These are phyloP conservation scores for Tipula unca DNA, from an alignment of 2,888 invertebrate species.

Conservation along the genomic window DNA sequence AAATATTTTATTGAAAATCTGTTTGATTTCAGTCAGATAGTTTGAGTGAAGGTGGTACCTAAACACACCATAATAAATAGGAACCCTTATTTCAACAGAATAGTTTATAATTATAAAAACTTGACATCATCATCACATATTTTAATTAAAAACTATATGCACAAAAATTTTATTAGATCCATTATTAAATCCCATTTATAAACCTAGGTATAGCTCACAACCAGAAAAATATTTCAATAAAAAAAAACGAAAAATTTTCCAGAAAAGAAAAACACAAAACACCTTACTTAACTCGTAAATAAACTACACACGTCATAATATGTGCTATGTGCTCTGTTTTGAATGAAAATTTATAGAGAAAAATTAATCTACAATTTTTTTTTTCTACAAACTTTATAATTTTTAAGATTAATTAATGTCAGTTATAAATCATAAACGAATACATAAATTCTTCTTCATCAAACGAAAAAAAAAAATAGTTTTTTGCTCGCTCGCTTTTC, in stretches of 20 bases:
- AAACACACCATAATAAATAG: no score
- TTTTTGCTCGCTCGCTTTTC: background rate
- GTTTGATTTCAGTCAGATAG: no score
- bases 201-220: background rate
- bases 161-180: background rate
- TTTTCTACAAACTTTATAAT: background rate
- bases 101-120: background rate
- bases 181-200: background rate
- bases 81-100: no score
- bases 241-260: background rate
- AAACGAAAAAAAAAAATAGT: background rate
- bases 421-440: constrained; percentile 8
- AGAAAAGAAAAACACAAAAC: background rate
- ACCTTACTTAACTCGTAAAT: background rate
- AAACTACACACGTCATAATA: constrained; percentile 2
- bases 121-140: background rate
- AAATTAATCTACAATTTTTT: background rate
- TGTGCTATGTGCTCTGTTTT: background rate
- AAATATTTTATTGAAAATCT: no score
- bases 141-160: background rate
- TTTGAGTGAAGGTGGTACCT: no score
- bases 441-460: background rate
- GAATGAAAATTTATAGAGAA: background rate
- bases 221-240: background rate
- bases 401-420: constrained; percentile 4